Evolutionary conservation across 2,888 invertebrate genomes (phyloP), one percentile per base, ranked within the genome.

Genomic region (Apodemia hepburni): DNA sequence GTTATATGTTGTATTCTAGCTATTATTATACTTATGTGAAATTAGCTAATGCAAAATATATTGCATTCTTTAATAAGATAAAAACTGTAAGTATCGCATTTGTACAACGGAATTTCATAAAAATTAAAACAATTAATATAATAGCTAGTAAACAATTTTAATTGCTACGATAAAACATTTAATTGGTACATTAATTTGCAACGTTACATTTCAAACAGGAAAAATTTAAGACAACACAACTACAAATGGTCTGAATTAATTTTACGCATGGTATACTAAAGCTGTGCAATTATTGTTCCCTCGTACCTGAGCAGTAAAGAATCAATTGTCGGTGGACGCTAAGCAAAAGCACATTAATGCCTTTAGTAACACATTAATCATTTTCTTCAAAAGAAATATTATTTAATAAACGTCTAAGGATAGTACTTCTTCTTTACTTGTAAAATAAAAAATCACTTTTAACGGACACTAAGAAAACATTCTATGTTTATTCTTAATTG

Each of bases 191-290:
- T 57, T 29, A 60, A 65, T 62, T 51, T 57, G 66, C 64, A 66
- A 69, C 65, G 61, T 65, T 65, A 60, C 67, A 65, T 66, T 69
- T 66, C 65, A 62, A 65, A 73, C 65, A 68, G 71, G 69, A 73
- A 73, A 73, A 73, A 73, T 71, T 70, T 71, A 66, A 71, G 70
- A 68, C 66, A 71, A 67, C 67, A 65, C 67, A 68, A 69, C 64
- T 63, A 69, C 69, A 69, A 71, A 70, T 69, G 68, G 65, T 64
- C 66, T 68, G 84, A 77, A 82, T 83, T 79, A 66, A 82, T 85
- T 87, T 82, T 78, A 84, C 78, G 87, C 79, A 74, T 73, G 73
- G 74, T 64, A 70, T 72, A 70, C 72, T 81, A 76, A 71, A 68
- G 74, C 73, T 74, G 73, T 78, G 74, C 77, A 83, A 86, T 86